Base-by-base conservation (phyloP, 1,140 invertebrate species). In the Harpegnathos saltator region DNA sequence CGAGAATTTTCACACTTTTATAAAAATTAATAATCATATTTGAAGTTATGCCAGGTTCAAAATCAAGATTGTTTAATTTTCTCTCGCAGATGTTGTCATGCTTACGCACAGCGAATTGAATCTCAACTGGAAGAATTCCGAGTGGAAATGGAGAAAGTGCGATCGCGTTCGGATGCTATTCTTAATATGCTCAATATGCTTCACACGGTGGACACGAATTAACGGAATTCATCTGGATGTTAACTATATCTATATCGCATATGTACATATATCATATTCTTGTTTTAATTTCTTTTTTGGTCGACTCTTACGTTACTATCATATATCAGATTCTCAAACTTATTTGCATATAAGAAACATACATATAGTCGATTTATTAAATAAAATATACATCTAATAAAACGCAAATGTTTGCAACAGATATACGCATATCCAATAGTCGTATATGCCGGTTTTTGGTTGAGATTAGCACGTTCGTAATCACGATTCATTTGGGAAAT, bases 71-170 rank as follows among this genome's bases (percentile, higher is more conserved):
- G 0, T 80, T 80, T 74, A 48, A 26, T 12, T 11, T 61, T 44
- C n/a, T n/a, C 38, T 84, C 52, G 12, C 50, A 91, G 89, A 52
- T 89, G 90, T 65, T 92, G 91, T 33, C 85, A 84, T 69, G 84
- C 85, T 48, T 93, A 87, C 33, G 75, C 82, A 11, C 74, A 62
- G 26, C 89, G 90, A 24, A 88, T 93, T 29, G 91, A 92, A 65
- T 83, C 88, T 81, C 89, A 92, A 58, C 54, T 93, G 29, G 91
- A 92, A 82, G 82, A 86, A 50, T 88, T 94, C 58, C 87, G 87
- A 38, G 73, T 73, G 12, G 90, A 92, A 83, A 91, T 92, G 87
- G 93, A 93, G 44, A 91, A 88, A 69, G 65, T 91, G 58, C 89
- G 90, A 44, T 88, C 85, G 5, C 90, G 90, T 65, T 90, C 92